Evolutionary conservation across 2,113 vertebrate species (phyloP).

Genomic region (Panthera uncia): DNA sequence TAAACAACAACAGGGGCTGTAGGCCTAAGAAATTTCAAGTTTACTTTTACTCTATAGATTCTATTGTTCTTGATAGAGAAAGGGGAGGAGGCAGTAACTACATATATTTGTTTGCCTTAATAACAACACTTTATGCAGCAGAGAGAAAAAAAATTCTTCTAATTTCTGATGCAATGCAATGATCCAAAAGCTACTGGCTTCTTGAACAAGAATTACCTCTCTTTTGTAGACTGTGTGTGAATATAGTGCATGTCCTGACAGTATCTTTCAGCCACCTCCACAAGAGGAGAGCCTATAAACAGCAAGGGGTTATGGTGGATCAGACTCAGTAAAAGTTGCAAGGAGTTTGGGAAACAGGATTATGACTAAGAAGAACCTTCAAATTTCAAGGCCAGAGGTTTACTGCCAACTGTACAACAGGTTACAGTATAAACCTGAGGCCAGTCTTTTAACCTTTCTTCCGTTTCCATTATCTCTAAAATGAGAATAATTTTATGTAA

Average conservation of each 20-base stretch:
- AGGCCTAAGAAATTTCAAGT: neutral
- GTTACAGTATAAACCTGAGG: neutral
- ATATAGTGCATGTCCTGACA: neutral
- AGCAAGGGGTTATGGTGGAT: neutral
- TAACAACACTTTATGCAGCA: slow-evolving; percentile 1
- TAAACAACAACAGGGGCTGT: neutral
- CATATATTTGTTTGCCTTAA: neutral
- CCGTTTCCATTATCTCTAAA: neutral
- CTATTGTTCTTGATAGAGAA: neutral
- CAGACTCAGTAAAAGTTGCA: neutral
- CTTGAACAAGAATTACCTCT: neutral
- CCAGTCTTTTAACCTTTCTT: neutral
- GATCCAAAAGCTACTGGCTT: neutral
- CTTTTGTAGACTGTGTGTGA: neutral
- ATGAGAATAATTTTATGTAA: slow-evolving; percentile 19
- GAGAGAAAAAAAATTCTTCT: neutral
- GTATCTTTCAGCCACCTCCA: neutral
- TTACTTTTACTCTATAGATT: neutral
- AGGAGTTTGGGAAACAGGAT: neutral
- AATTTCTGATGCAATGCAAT: neutral
- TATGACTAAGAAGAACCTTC: neutral
- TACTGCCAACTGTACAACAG: neutral
- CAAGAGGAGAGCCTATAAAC: neutral
- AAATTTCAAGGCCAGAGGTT: neutral
- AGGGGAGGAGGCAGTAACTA: neutral